Percentiles rank a stretch among this genome's conserved stretches.
These are phyloP conservation scores for Dipodomys ordii DNA, from an alignment of 2,113 vertebrate species.

Conservation along the genomic window DNA sequence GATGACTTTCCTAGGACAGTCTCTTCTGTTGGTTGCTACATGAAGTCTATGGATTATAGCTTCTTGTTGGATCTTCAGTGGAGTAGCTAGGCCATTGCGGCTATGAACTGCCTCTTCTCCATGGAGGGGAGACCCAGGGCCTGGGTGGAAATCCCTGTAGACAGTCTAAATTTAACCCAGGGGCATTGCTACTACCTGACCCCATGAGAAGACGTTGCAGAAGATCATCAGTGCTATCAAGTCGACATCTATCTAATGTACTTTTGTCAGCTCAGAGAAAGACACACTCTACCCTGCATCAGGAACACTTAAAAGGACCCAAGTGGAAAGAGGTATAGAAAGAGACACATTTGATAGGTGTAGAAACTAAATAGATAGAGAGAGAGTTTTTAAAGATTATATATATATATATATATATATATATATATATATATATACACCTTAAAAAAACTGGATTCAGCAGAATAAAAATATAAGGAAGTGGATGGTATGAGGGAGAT, in stretches of 20 bases:
- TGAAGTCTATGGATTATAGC: not conserved
- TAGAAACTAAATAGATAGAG: not conserved
- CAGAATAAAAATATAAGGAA: conserved; percentile 52
- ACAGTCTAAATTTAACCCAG: conserved; percentile 63
- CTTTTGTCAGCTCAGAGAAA: conserved; percentile 70
- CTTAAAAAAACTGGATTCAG: conserved; percentile 14
- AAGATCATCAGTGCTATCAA: conserved; percentile 75
- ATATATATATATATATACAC: no score
- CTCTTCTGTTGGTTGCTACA: not conserved
- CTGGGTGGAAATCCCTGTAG: not conserved
- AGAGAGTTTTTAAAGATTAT: no score
- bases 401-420: no score
- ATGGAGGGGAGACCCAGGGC: not conserved
- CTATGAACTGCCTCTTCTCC: not conserved
- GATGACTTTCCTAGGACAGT: not conserved
- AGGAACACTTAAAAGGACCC: conserved; percentile 40
- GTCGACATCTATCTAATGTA: conserved; percentile 65
- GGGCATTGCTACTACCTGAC: conserved; percentile 79
- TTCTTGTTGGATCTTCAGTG: not conserved
- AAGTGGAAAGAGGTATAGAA: not conserved
- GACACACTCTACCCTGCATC: conserved; percentile 68
- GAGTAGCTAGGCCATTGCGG: not conserved
- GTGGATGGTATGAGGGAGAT: conserved; percentile 16
- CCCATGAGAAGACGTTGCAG: conserved; percentile 67
- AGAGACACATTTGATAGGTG: not conserved